Conservation (phyloP, 2,797 vertebrate species). For the Enteromius fasciolatus region DNA sequence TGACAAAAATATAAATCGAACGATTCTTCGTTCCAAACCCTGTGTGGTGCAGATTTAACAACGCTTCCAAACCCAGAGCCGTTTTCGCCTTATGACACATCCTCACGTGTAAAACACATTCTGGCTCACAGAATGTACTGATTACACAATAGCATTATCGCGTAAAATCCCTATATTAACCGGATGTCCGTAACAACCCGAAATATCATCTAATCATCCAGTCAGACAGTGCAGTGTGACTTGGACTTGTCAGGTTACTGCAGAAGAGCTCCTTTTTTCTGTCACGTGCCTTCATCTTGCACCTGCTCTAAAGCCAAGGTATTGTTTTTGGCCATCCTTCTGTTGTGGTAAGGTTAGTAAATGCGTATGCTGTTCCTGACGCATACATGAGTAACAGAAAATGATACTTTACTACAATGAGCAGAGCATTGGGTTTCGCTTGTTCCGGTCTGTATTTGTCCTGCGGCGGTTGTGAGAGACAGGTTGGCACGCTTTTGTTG, state of each 20-base stretch:
- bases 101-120: slow-evolving; percentile 29
- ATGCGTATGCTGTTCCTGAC: slow-evolving; percentile 10
- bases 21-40: background rate
- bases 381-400: slow-evolving; percentile 17
- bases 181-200: background rate
- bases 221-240: background rate
- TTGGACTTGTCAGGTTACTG: slow-evolving; percentile 52
- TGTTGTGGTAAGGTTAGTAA: slow-evolving; percentile 1
- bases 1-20: background rate
- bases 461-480: slow-evolving; percentile 44
- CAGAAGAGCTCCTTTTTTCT: slow-evolving; percentile 55
- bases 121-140: slow-evolving; percentile 10
- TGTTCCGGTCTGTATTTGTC: slow-evolving; percentile 7
- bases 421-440: background rate
- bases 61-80: background rate
- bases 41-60: background rate
- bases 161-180: slow-evolving; percentile 36
- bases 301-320: slow-evolving; percentile 48
- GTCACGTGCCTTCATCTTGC: slow-evolving; percentile 57
- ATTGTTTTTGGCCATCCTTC: background rate
- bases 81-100: background rate
- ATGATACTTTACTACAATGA: background rate
- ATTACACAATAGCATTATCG: slow-evolving; percentile 24
- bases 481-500: slow-evolving; percentile 47
- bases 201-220: slow-evolving; percentile 1